Base-by-base conservation (phyloP, 2,113 vertebrate species). In the Trachemys scripta region DNA sequence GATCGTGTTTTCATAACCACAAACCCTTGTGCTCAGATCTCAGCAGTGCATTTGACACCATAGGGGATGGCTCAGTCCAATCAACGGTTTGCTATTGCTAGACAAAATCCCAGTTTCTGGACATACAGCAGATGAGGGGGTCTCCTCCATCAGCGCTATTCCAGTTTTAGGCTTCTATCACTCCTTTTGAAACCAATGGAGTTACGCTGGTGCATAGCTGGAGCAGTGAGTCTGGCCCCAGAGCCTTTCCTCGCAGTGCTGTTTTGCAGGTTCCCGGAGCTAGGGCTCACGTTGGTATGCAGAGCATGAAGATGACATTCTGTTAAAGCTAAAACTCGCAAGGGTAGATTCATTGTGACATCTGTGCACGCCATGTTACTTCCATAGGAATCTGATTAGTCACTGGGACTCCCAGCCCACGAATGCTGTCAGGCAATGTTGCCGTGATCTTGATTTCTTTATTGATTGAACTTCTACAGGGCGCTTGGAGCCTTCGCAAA, bases 291-390 rank as follows among this genome's bases (percentile, higher is more conserved):
- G 2, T 45, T 47, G 42, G 22, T 13, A 27, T 47, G 75, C 45
- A 14, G 25, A 29, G 25, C 75, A 42, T 19, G 25, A 78, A 78
- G 75, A 25, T 79, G 54, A 87, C 88, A 31, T 91, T 47, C 91
- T 76, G 83, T 90, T 96, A 82, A 89, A 86, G 20, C 56, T 76
- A 49, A 84, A 56, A 82, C 90, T 89, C 78, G 8, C 86, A 87
- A 84, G n/a, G 87, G 84, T 35, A 12, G 81, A 84, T 50, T 93
- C 75, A 78, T 29, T 47, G 75, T 16, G 42, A 78, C 75, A 27
- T 45, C 42, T 76, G 38, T 45, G 24, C 42, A 42, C 3, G 24
- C 24, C 17, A 13, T 4, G 62, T 8, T 38, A 38, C 19, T 72
- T 72, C 35, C 20, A 17, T 38, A 47, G 12, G 75, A 47, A 47